Percentiles rank a stretch among this genome's conserved stretches.
These are phyloP conservation scores for Pycnomerus fuliginosus DNA, from an alignment of 2,888 invertebrate species.

Conservation along the genomic window DNA sequence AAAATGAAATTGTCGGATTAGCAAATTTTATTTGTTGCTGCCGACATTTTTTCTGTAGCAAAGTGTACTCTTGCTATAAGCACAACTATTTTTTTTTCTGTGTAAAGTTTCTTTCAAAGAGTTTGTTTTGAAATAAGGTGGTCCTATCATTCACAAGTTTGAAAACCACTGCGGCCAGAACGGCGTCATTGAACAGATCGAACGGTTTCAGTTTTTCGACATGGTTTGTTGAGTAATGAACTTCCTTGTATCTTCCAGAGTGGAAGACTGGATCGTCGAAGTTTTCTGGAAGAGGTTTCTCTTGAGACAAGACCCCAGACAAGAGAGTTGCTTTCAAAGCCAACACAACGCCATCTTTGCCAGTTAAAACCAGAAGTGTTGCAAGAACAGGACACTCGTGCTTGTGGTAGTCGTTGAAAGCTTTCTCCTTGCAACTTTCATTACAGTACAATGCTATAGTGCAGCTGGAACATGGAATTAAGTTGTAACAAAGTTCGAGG, in stretches of 20 bases:
- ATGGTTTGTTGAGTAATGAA: conserved; percentile 71
- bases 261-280: conserved; percentile 1
- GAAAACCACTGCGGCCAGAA: conserved; percentile 64
- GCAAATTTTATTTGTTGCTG: no score
- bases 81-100: no score
- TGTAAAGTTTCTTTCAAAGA: conserved; percentile 34
- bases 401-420: conserved; percentile 70
- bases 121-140: conserved; percentile 53
- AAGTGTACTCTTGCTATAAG: no score
- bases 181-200: conserved; percentile 73
- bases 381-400: conserved; percentile 74
- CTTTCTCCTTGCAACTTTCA: conserved; percentile 61
- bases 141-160: conserved; percentile 62
- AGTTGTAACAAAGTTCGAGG: conserved; percentile 58
- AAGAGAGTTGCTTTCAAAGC: conserved; percentile 64
- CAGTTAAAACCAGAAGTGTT: conserved; percentile 58
- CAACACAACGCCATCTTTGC: conserved; percentile 64
- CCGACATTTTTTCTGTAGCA: no score
- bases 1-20: no score
- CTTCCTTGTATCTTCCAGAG: conserved; percentile 54
- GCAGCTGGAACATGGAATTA: conserved; percentile 66
- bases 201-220: conserved; percentile 61
- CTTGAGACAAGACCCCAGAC: no score
- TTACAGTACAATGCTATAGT: conserved; percentile 68
- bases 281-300: no score